Base-by-base conservation (phyloP, 2,888 invertebrate species). In the Euplexia lucipara region DNA sequence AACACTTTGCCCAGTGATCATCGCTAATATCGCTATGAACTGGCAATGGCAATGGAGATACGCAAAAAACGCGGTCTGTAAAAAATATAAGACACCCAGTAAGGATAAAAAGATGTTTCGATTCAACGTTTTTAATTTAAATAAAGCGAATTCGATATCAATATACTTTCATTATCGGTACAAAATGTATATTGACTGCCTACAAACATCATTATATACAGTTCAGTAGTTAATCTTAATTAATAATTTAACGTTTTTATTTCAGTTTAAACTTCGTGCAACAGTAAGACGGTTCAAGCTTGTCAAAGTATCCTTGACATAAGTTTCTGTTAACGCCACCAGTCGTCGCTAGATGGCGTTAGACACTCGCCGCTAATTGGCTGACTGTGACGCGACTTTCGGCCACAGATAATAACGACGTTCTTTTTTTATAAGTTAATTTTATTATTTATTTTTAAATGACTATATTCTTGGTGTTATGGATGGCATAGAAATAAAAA, bases 401-500 rank as follows among this genome's bases (percentile, higher is more conserved):
- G 44, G 4, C 8, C 45, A 45, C 7, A 32, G 37, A 68, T 12
- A 41, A 30, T 54, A n/a, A 32, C 35, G 18, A 30, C 1, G 4
- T 12, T 53, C 30, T 30, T 12, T 30, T n/a, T 18, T 22, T 16
- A 35, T 5, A 18, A 32, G 57, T 3, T 14, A 30, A 8, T n/a
- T 35, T 16, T 35, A n/a, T 0, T 56, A 8, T 39, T 47, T 10
- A 18, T 1, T n/a, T 32, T 9, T 32, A 6, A 48, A 45, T 1
- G 14, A 30, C 18, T 14, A 10, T 7, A 10, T 8, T 20, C 1
- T 8, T 6, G 1, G 8, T 7, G 39, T 4, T 41, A 2, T 5
- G 10, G 9, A 9, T 18, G 20, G 22, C 26, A n/a, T 18, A 6
- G 16, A 30, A 66, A 48, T 35, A 48, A 47, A 52, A 67, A 0